These are phyloP conservation scores for Tachyglossus aculeatus DNA, from an alignment of 2,797 vertebrate species.

Conservation along the genomic window DNA sequence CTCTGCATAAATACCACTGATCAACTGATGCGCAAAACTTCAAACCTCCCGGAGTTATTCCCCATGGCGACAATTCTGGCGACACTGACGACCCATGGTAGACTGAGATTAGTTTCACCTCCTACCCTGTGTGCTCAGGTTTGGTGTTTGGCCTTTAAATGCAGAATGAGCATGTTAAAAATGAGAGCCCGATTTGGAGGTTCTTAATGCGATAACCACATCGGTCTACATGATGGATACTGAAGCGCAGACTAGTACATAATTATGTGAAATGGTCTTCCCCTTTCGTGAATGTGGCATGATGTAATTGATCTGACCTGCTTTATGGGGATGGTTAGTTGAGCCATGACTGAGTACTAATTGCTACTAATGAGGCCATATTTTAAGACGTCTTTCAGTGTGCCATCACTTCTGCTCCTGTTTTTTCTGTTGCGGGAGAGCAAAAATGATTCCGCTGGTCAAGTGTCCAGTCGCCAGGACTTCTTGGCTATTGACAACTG, in stretches of 20 bases:
- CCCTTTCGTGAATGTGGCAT: conserved; percentile 27
- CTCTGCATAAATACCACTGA: too few species aligned
- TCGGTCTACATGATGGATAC: conserved; percentile 6
- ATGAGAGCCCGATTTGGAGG: conserved; percentile 3
- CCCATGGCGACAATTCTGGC: conserved; percentile 25
- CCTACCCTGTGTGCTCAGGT: too few species aligned
- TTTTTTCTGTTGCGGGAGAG: conserved; percentile 20
- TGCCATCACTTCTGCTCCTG: conserved; percentile 16
- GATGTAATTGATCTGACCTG: conserved; percentile 48
- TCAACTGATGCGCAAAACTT: conserved; percentile 33
- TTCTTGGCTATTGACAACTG: neutral
- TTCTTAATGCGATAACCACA: conserved; percentile 28
- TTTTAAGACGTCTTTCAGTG: conserved; percentile 29
- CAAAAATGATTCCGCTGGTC: neutral
- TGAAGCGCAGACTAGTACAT: conserved; percentile 8
- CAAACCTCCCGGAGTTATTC: conserved; percentile 26
- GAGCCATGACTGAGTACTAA: conserved; percentile 55
- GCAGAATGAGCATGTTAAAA: conserved; percentile 6
- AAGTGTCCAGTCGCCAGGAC: conserved; percentile 3
- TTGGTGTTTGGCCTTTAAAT: conserved; percentile 19
- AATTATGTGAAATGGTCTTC: neutral
- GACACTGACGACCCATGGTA: neutral
- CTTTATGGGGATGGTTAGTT: conserved; percentile 39
- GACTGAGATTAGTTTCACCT: too few species aligned
- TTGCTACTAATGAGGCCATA: conserved; percentile 53